phyloP scores from a whole-genome alignment of 2,113 vertebrate genomes.

The Apistogramma diplotaenia region DNA sequence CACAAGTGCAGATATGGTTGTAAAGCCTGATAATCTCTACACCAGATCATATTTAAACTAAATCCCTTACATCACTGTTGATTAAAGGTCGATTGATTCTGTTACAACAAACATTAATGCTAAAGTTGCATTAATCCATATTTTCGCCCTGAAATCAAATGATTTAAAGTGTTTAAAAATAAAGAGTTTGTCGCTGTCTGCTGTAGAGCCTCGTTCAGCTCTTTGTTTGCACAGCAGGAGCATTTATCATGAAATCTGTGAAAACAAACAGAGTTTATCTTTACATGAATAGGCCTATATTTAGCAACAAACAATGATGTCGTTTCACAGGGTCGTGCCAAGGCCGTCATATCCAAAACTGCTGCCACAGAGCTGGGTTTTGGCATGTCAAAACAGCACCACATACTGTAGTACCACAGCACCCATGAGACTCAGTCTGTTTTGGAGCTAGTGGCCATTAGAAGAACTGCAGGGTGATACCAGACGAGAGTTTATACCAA shows the following conservation, averaged over 20 bases:
- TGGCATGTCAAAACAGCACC: background rate
- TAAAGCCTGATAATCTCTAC: conserved; percentile 8
- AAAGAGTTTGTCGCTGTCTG: background rate
- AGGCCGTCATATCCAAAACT: background rate
- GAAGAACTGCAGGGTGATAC: background rate
- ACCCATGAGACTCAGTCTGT: background rate
- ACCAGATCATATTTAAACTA: background rate
- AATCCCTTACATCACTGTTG: background rate
- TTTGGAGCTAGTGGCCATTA: background rate
- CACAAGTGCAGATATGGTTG: conserved; percentile 12
- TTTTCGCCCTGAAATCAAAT: background rate
- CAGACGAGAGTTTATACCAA: background rate
- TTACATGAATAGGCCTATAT: background rate
- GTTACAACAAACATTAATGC: background rate
- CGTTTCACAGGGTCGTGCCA: background rate
- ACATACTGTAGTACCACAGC: background rate
- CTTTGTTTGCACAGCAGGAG: background rate
- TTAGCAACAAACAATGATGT: background rate
- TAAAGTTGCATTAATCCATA: background rate
- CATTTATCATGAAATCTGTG: background rate
- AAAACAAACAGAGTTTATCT: background rate
- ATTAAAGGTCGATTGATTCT: background rate
- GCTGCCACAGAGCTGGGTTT: background rate
- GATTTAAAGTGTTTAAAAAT: background rate
- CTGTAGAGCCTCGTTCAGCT: background rate